Evolutionary conservation across 2,888 invertebrate genomes (phyloP), one percentile per base, ranked within the genome.

Genomic region (Drosophila longiperda): DNA sequence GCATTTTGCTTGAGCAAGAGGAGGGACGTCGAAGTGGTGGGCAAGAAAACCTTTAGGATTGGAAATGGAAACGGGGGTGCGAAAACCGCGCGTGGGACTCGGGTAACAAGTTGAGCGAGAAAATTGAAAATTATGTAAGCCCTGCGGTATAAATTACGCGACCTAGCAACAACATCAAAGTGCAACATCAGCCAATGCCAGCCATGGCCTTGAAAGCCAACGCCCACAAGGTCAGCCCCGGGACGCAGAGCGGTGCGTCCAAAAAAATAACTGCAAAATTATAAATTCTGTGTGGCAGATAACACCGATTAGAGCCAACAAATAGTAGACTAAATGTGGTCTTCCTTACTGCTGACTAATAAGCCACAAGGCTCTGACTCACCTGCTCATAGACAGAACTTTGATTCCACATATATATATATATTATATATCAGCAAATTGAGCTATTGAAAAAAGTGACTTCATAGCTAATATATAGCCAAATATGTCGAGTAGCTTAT

Each of bases 101-200:
- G 52, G 57, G 55, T 38, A 59, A 45, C 66, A 78, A 78, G 66
- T 66, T 66, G 73, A 60, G 73, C 57, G 71, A 64, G 76, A 78
- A 78, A 78, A 78, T 78, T 78, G 80, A 78, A 78, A 80, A 78
- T 78, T 78, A 71, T 76, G 66, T 80, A 78, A 78, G 80, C 61
- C 80, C 66, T 80, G 76, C 58, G 80, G 77, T 70, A 63, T 75
- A 75, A 80, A 77, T 77, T 58, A 80, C 80, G 54, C 76, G 80
- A 66, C 77, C 80, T 80, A 61, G 80, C 71, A 78, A 78, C 77
- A 78, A 78, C 77, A 78, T 78, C 80, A 80, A 78, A 78, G 71
- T 80, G 77, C 80, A 80, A 71, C 63, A 62, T 65, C 34, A 36
- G 32, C 45, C 45, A 45, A 66, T 55, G 55, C 11, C 36, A 54